These are phyloP conservation scores for Amblyjoppa fuscipennis DNA, from an alignment of 2,888 invertebrate genomes.

Conservation along the genomic window DNA sequence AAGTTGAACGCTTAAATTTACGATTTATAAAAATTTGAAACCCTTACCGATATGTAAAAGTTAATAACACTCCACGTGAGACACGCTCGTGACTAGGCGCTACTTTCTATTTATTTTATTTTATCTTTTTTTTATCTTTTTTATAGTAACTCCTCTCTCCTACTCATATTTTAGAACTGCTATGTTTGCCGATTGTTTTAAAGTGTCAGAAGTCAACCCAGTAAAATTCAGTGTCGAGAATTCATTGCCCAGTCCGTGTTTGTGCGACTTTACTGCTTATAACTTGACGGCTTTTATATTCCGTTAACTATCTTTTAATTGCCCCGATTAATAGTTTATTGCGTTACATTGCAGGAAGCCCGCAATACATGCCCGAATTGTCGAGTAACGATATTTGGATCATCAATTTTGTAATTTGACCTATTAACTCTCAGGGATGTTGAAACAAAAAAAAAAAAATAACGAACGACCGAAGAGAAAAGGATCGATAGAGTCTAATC, in stretches of 20 bases:
- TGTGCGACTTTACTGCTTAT: not conserved
- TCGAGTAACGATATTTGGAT: conserved; percentile 62
- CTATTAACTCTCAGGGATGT: conserved; percentile 22
- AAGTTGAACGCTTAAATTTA: no score
- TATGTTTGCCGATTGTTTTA: no score
- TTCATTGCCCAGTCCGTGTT: not conserved
- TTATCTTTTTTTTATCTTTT: not conserved
- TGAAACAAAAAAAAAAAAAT: not conserved
- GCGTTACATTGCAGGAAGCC: conserved; percentile 63
- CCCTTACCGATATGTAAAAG: no score
- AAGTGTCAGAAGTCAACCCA: no score
- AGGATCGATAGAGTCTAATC: not conserved
- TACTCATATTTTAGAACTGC: no score
- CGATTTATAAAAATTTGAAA: no score
- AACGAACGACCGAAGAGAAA: not conserved
- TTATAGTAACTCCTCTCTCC: not conserved
- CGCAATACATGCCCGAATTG: conserved; percentile 71
- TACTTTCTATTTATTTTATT: no score
- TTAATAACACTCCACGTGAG: no score
- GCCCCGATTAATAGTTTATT: conserved; percentile 13
- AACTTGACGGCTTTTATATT: not conserved
- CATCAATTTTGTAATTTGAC: conserved; percentile 28
- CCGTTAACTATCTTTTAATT: not conserved
- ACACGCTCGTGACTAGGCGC: no score
- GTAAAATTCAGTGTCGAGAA: no score